A percentile compares a stretch with the other conserved stretches of the same genome.
These are phyloP conservation scores for Drymodes brunneopygia DNA, from an alignment of 2,113 vertebrate genomes.

Conservation along the genomic window DNA sequence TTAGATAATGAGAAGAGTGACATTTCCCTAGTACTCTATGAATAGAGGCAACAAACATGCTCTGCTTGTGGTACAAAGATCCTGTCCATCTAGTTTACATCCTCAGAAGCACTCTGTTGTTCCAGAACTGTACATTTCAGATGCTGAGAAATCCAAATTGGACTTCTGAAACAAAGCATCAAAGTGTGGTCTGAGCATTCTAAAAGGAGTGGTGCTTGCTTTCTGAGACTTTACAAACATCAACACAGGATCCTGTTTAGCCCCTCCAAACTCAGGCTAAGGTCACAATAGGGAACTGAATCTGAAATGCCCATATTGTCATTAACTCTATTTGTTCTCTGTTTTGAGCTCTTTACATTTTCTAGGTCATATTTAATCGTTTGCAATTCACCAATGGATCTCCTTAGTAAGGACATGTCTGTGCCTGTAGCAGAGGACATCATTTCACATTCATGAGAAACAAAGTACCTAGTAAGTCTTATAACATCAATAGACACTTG, in stretches of 20 bases:
- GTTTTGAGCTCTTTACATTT: background rate
- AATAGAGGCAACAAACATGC: background rate
- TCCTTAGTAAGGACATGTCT: background rate
- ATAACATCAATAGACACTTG: background rate
- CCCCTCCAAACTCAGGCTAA: background rate
- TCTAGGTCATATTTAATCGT: background rate
- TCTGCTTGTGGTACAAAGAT: background rate
- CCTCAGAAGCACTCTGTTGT: background rate
- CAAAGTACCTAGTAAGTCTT: background rate
- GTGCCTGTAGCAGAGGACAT: background rate
- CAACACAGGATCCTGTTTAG: accelerated
- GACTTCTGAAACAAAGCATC: background rate
- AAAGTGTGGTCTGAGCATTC: background rate
- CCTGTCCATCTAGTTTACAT: background rate
- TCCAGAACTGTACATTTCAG: background rate
- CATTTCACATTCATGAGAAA: conserved; percentile 3
- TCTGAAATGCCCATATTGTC: background rate
- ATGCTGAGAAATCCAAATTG: background rate
- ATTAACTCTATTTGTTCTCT: background rate
- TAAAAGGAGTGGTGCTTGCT: background rate
- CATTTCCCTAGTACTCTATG: background rate
- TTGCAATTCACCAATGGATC: background rate
- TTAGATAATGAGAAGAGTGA: background rate
- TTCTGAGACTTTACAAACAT: background rate
- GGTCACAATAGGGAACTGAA: background rate